phyloP scores from a whole-genome alignment of 1,140 invertebrate species.

The Artemia franciscana region DNA sequence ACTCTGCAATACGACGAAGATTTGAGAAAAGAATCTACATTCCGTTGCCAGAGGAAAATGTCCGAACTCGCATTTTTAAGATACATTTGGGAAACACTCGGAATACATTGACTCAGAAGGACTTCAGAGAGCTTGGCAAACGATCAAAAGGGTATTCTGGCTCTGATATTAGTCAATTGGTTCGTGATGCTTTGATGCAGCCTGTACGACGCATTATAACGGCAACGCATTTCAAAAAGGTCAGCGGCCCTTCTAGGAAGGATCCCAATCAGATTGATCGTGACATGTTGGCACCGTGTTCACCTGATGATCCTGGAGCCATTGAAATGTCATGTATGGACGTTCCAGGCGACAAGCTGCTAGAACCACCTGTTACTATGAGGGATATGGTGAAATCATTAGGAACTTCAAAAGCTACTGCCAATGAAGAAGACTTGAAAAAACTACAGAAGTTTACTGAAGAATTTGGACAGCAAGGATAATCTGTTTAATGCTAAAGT shows the following conservation, averaged over 20 bases:
- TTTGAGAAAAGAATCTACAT: no score
- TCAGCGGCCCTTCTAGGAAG: slow-evolving; percentile 55
- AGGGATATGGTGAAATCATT: slow-evolving; percentile 82
- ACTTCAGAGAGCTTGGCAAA: slow-evolving; percentile 58
- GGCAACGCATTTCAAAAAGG: slow-evolving; percentile 79
- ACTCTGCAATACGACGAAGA: slow-evolving; percentile 86
- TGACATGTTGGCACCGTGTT: slow-evolving; percentile 86
- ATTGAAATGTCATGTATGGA: slow-evolving; percentile 94
- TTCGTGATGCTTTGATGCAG: slow-evolving; percentile 92
- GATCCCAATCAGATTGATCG: slow-evolving; percentile 58
- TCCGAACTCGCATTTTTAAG: slow-evolving; percentile 80
- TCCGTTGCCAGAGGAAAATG: slow-evolving; percentile 78
- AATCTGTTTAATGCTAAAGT: no score
- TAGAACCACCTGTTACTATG: slow-evolving; percentile 83
- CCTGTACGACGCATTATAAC: slow-evolving; percentile 93
- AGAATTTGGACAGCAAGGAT: slow-evolving; percentile 98
- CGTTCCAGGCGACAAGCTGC: slow-evolving; percentile 77
- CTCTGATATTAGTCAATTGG: no score
- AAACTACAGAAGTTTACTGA: slow-evolving; percentile 87
- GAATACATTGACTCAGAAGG: slow-evolving; percentile 56
- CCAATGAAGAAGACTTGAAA: slow-evolving; percentile 81
- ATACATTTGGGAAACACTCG: slow-evolving; percentile 78
- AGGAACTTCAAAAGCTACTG: slow-evolving; percentile 81
- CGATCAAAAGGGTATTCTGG: slow-evolving; percentile 67
- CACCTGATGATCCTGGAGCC: slow-evolving; percentile 73